Conservation (phyloP, 2,888 invertebrate species). For the Pimpla rufipes region DNA sequence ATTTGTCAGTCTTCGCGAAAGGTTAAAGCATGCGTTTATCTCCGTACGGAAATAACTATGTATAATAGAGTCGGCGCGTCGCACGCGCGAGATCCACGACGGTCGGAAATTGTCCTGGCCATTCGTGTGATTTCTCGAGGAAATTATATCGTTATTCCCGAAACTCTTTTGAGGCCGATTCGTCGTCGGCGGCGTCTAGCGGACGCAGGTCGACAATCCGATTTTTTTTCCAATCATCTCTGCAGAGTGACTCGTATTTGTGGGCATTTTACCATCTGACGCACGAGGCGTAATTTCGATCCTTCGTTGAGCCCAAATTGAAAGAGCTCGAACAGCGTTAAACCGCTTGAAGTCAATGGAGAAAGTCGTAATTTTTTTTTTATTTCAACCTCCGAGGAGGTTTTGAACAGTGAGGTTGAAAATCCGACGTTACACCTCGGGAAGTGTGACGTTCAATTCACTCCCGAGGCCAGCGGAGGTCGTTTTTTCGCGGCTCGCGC, state of each 20-base stretch:
- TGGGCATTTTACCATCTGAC: background rate
- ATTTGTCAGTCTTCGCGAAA: conserved; percentile 79
- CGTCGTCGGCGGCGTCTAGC: background rate
- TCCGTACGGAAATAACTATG: conserved; percentile 46
- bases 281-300: background rate
- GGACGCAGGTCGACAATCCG: background rate
- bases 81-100: conserved; percentile 24
- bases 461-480: background rate
- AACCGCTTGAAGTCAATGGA: background rate
- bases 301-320: background rate
- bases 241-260: too few relatives aligned
- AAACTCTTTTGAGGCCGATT: conserved; percentile 30
- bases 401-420: too few relatives aligned
- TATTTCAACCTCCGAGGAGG: background rate
- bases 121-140: conserved; percentile 26
- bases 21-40: conserved; percentile 71
- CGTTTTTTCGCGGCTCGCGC: too few relatives aligned
- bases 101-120: conserved; percentile 45
- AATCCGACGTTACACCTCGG: background rate
- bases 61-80: conserved; percentile 32
- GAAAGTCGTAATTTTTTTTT: background rate
- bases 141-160: conserved; percentile 9
- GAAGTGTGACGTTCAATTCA: background rate
- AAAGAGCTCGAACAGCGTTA: too few relatives aligned
- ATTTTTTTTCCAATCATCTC: background rate